Base-by-base conservation (phyloP, 2,113 vertebrate species). In the Hippoglossus stenolepis region DNA sequence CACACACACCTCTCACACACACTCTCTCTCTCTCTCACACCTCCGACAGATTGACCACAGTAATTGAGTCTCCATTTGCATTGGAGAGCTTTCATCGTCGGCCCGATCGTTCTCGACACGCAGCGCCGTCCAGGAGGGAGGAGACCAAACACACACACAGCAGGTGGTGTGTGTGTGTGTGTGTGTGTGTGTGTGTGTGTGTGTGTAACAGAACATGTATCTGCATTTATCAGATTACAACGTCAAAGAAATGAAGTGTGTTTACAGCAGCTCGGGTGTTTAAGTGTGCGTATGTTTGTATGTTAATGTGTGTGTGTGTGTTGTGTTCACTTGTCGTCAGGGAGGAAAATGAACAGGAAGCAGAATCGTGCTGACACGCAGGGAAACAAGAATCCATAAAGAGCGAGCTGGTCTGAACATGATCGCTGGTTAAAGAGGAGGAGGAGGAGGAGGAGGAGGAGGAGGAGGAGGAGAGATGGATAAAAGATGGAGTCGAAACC, bases 41-140 rank as follows among this genome's bases (percentile, higher is more conserved):
- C 95, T 94, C 95, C 95, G 92, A 97, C 96, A 97, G 95, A 96
- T 96, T 97, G 96, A 96, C 95, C 95, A 94, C 94, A 91, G 94
- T 96, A 97, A 97, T 97, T 97, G 96, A 96, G 92, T 95, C 92
- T 83, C 93, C 91, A 97, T 97, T 96, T 97, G 96, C 96, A 96
- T 96, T 90, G 92, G 76, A 83, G 88, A 75, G 59, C 12, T 95
- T 94, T 94, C 91, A 91, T 94, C 93, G 88, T 76, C 54, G 53
- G 60, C 79, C 86, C 14, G 70, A 70, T 45, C 66, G 45, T 80
- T 83, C 80, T 26, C 26, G 13, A 45, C 65, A 3, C 13, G 23
- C 73, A 24, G 64, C 40, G 60, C 43, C 26, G 31, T 85, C 78
- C 83, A 82, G 80, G 79, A 90, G 67, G 70, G 82, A 86, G 62